Evolutionary conservation across 2,797 vertebrate genomes (phyloP), one percentile per base, ranked within the genome.

Genomic region (Epinephelus coioides): DNA sequence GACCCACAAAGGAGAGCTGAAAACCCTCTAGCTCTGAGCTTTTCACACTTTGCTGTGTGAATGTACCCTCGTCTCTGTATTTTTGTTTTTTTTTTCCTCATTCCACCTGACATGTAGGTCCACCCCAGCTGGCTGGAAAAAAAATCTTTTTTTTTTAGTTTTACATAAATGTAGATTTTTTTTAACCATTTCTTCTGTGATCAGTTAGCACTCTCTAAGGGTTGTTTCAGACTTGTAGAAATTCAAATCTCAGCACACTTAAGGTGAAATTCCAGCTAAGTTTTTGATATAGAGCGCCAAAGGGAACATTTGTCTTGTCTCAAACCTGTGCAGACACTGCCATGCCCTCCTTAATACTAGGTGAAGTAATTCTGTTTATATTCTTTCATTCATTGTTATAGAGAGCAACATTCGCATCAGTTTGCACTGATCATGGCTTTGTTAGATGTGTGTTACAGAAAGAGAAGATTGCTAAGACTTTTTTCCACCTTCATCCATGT

Each of bases 1-100:
- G 78, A 79, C 73, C 70, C 79, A 46, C 47, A 61, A 61, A 79
- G 51, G 6, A 59, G 63, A 76, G 46, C 62, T 19, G 1, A 64
- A 73, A 61, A 69, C 71, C 73, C 73, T 47, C 57, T 40, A 66
- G 74, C 73, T 75, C 50, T 67, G 63, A 23, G 49, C 40, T 64
- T 49, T 72, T 72, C 59, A 83, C 61, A 71, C 25, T 46, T 30
- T 38, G n/a, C 44, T 6, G 5, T 55, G 38, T 68, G 23, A 75
- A 30, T 65, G 51, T 57, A 64, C 38, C 27, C 7, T 63, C 43
- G 3, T 27, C 11, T 64, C 34, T 46, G 6, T 66, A 55, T 57
- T 23, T 23, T 23, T 23, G 23, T 25, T 3, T 44, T 27, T 44
- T 27, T 43, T 7, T 1, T n/a, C 19, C 8, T 44, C 18, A 50